Percentiles rank a stretch among this genome's conserved stretches.
Conservation (phyloP, 2,888 invertebrate species). For the Beris chalybata region DNA sequence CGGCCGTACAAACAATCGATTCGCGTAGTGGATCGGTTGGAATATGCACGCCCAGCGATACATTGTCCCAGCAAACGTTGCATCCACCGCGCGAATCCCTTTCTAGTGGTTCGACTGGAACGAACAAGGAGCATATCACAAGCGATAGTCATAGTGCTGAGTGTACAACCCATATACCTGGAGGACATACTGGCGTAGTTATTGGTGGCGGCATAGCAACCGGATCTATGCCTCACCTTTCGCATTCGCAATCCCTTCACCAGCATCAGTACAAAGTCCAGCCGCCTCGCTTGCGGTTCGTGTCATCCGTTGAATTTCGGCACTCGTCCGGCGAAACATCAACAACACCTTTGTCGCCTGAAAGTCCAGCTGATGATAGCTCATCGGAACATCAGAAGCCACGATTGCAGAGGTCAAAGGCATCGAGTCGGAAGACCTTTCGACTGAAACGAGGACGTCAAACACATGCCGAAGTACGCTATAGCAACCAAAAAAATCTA, state of each 20-base stretch:
- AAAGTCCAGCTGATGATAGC: constrained; percentile 69
- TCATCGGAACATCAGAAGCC: constrained; percentile 64
- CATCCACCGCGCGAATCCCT: constrained; percentile 61
- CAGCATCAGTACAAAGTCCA: constrained; percentile 54
- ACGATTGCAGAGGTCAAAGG: constrained; percentile 86
- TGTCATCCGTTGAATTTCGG: constrained; percentile 79
- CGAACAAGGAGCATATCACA: constrained; percentile 53
- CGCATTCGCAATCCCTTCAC: constrained; percentile 55
- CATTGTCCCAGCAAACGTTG: constrained; percentile 56
- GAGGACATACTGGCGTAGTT: constrained; percentile 18
- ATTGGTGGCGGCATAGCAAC: constrained; percentile 40
- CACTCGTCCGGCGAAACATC: constrained; percentile 80
- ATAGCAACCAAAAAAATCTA: constrained; percentile 4
- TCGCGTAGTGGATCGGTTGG: constrained; percentile 56
- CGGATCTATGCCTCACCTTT: constrained; percentile 55
- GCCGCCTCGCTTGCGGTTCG: constrained; percentile 75
- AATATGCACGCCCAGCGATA: constrained; percentile 56
- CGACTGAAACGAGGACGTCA: constrained; percentile 78
- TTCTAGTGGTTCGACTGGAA: constrained; percentile 65
- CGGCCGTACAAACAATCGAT: constrained; percentile 52
- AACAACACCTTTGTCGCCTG: constrained; percentile 74
- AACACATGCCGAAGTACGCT: constrained; percentile 67
- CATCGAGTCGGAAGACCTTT: constrained; percentile 92
- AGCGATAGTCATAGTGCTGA: constrained; percentile 56
- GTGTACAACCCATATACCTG: constrained; percentile 35